Base-by-base conservation (phyloP, 2,888 invertebrate species). In the Andrena minutula region DNA sequence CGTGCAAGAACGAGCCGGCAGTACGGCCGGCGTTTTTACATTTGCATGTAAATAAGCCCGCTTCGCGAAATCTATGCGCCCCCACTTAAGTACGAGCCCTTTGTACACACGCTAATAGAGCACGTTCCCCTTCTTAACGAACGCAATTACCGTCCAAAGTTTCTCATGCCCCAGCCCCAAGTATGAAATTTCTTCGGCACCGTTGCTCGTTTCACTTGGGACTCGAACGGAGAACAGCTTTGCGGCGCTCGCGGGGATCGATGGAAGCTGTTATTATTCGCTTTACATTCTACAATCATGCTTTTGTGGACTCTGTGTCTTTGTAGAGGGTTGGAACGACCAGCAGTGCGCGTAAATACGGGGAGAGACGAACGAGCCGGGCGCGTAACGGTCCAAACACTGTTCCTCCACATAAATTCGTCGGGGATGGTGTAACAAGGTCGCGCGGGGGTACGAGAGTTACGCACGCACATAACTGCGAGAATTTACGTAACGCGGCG, bases 1-100 rank as follows among this genome's bases (percentile, higher is more conserved):
- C 64, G 69, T 28, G 73, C 64, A 77, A 80, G 75, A 75, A 84
- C 53, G 53, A 71, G 81, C 78, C 66, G 70, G 76, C 71, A 51
- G 51, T 26, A 71, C 41, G 63, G 7, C 76, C 84, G 80, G 85
- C 83, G 82, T 88, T 89, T 90, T 90, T 88, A 80, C 89, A 90
- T 91, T 91, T 91, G 90, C 91, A 90, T 90, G 88, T 88, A 89
- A 91, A 91, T 91, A 90, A 89, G 88, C 68, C 82, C 56, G 68
- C 74, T 66, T 82, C 81, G 79, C 74, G 86, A 56, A 64, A 81
- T 78, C 72, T 63, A 72, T 68, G 72, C n/a, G 41, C 35, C 35
- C 30, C 56, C 53, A 72, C 20, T 61, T 20, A 49, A 20, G 58
- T 12, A 47, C 47, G 16, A 16, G 3, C n/a, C 12, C 8, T 12